Percentiles rank a stretch among this genome's conserved stretches.
These are phyloP conservation scores for Amphiprion clarkii DNA, from an alignment of 2,797 vertebrate genomes.

Conservation along the genomic window DNA sequence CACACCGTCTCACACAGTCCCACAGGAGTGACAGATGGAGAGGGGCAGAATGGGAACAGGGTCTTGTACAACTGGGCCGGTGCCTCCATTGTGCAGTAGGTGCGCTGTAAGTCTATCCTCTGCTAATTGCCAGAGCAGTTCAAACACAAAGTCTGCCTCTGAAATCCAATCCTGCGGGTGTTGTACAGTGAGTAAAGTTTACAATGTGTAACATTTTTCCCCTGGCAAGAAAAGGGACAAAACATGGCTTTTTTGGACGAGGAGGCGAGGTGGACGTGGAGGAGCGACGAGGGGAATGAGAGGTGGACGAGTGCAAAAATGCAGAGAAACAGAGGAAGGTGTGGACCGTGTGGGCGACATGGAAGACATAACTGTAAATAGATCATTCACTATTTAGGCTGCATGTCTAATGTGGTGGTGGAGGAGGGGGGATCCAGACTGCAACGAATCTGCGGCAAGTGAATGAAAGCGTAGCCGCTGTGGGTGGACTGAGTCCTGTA, in stretches of 20 bases:
- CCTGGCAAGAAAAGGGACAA: slow-evolving; percentile 62
- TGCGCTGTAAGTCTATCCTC: slow-evolving; percentile 85
- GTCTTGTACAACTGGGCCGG: slow-evolving; percentile 63
- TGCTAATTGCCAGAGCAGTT: slow-evolving; percentile 85
- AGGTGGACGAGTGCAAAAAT: slow-evolving; percentile 18
- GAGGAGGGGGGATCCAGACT: slow-evolving; percentile 17
- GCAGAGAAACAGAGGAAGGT: slow-evolving; percentile 27
- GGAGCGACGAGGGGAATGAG: not conserved
- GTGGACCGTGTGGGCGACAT: slow-evolving; percentile 19
- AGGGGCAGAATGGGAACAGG: slow-evolving; percentile 67
- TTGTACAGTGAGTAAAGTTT: slow-evolving; percentile 81
- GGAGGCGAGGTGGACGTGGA: slow-evolving; percentile 6
- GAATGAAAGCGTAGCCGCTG: slow-evolving; percentile 71
- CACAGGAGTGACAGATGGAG: slow-evolving; percentile 85
- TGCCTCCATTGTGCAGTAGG: slow-evolving; percentile 79
- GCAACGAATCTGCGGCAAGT: slow-evolving; percentile 39
- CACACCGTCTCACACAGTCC: slow-evolving; percentile 55
- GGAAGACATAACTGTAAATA: slow-evolving; percentile 57
- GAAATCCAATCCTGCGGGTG: slow-evolving; percentile 79
- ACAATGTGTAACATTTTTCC: slow-evolving; percentile 83
- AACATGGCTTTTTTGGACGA: slow-evolving; percentile 37
- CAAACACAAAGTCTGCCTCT: slow-evolving; percentile 84
- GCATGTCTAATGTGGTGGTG: slow-evolving; percentile 43
- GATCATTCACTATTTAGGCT: slow-evolving; percentile 69
- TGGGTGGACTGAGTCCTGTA: slow-evolving; percentile 60